Base-by-base conservation (phyloP, 1,140 invertebrate species). In the Araneus ventricosus region DNA sequence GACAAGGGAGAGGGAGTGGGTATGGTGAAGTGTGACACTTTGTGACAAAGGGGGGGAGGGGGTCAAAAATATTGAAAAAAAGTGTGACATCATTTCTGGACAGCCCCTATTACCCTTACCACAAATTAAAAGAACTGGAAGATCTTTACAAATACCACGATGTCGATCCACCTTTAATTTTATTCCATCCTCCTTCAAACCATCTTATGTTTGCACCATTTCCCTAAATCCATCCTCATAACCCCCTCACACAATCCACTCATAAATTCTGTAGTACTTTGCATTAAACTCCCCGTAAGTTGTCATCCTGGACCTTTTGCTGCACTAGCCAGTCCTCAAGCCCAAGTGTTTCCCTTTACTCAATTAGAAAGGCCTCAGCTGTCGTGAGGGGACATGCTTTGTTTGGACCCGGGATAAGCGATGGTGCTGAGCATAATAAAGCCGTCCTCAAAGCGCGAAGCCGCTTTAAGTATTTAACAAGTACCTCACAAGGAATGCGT, bases 401-500 rank as follows among this genome's bases (percentile, higher is more conserved):
- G 85, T 87, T 87, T 87, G 80, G 80, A 24, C 22, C 10, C 7
- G 27, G 39, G 4, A 2, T 87, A 59, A 59, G 85, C 85, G 85
- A 87, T 87, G 59, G 61, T 63, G 57, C 34, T 39, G 85, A 22
- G 59, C 22, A 87, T 63, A 87, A 87, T 87, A 87, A 87, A 63
- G 85, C 27, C 57, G 7, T 24, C 14, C 57, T 39, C 14, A 87
- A 63, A 87, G 63, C 57, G 80, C 80, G 45, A 24, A 63, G 57
- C 85, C 85, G 85, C 85, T 63, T 87, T 87, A 87, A 87, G 85
- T 87, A 87, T 87, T 87, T 87, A 87, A 87, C 85, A 87, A 63
- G 85, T 61, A 63, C 85, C 45, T 63, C 52, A 27, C 85, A 37
- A 61, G 85, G 85, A 87, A 87, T 63, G 52, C 59, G 52, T 63